phyloP scores from a whole-genome alignment of 2,113 vertebrate genomes.

The Platysteira castanea region DNA sequence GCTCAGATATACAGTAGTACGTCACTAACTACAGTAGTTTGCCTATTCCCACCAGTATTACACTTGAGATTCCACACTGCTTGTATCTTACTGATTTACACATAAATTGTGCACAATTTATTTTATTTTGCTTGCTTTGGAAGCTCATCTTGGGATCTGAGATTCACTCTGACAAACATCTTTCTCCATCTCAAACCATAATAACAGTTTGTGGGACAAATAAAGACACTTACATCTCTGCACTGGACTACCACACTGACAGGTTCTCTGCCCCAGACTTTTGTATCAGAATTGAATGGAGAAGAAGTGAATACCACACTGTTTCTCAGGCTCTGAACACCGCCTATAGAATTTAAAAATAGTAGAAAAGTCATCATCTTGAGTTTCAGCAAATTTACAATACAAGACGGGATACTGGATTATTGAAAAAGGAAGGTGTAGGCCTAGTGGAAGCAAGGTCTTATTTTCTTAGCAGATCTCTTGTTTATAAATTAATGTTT shows the following conservation, averaged over 20 bases:
- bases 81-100: neutral
- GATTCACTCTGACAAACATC: neutral
- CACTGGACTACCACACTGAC: neutral
- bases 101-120: neutral
- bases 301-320: neutral
- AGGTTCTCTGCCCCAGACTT: neutral
- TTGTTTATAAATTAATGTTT: neutral
- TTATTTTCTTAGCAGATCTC: neutral
- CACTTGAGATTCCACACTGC: neutral
- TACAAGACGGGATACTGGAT: neutral
- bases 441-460: neutral
- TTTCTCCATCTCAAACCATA: neutral
- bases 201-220: neutral
- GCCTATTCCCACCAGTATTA: neutral
- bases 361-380: neutral
- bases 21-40: neutral
- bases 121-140: slow-evolving; percentile 10
- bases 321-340: neutral
- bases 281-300: neutral
- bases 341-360: neutral
- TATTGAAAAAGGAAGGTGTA: neutral
- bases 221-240: neutral
- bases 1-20: neutral
- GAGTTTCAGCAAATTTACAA: neutral
- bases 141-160: neutral